A percentile compares a stretch with the other conserved stretches of the same genome.
Conservation (phyloP, 30 jellyfish, hydroid and myxozoan genomes). For the Hydractinia symbiolongicarpus region DNA sequence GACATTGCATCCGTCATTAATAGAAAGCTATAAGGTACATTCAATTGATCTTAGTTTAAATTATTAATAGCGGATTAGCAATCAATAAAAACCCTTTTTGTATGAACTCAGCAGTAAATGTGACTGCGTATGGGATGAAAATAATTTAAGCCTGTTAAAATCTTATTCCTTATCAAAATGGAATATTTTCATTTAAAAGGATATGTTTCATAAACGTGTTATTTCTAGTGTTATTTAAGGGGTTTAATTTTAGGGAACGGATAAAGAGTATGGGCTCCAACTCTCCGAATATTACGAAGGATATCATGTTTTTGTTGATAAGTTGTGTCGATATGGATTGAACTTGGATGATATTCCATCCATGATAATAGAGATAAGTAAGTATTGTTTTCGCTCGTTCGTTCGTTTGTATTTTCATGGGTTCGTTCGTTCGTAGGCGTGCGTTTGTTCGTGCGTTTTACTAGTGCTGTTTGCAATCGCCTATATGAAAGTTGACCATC, state of each 20-base stretch:
- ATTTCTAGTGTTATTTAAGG: too few species aligned
- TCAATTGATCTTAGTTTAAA: background rate
- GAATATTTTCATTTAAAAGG: too few species aligned
- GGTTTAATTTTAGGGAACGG: conserved; percentile 48
- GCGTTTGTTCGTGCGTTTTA: too few species aligned
- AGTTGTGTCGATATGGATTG: conserved; percentile 87
- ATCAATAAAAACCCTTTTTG: background rate
- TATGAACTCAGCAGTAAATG: background rate
- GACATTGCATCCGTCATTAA: conserved; percentile 78
- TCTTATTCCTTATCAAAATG: too few species aligned
- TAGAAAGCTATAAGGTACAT: conserved; percentile 69
- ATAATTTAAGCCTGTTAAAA: too few species aligned
- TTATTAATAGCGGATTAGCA: too few species aligned
- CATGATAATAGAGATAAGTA: conserved; percentile 73
- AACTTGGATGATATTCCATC: conserved; percentile 80
- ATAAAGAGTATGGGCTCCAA: conserved; percentile 51
- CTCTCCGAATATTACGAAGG: conserved; percentile 59
- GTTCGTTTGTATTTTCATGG: background rate
- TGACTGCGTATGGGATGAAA: background rate
- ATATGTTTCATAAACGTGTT: too few species aligned
- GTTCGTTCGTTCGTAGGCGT: background rate
- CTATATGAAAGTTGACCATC: background rate
- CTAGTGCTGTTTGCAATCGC: too few species aligned
- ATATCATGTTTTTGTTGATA: conserved; percentile 84
- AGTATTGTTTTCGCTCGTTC: conserved; percentile 20